These are phyloP conservation scores for Oeneis ivallda DNA, from an alignment of 2,888 invertebrate genomes.

Conservation along the genomic window DNA sequence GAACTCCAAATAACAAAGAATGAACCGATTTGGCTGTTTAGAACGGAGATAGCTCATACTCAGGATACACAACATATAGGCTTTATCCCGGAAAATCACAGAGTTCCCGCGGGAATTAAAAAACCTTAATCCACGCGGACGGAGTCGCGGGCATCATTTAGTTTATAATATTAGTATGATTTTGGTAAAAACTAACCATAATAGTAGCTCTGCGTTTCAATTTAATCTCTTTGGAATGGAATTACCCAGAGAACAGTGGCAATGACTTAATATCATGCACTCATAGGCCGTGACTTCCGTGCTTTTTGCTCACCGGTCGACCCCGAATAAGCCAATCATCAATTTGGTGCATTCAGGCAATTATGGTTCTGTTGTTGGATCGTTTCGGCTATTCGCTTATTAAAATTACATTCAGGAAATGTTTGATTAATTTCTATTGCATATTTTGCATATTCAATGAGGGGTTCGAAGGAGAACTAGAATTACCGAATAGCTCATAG, in stretches of 20 bases:
- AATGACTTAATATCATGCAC: conserved; percentile 36
- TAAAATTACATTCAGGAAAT: neutral
- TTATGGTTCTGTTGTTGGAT: conserved; percentile 9
- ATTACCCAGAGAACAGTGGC: conserved; percentile 31
- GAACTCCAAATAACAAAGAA: too few species aligned
- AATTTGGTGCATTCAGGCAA: conserved; percentile 38
- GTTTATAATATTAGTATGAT: too few species aligned
- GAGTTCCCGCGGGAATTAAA: too few species aligned
- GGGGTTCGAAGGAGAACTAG: neutral
- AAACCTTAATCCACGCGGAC: too few species aligned
- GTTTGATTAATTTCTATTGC: neutral
- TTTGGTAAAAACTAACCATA: too few species aligned
- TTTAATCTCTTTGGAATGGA: conserved; percentile 7
- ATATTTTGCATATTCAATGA: neutral
- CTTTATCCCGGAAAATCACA: too few species aligned
- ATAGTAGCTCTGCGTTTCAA: neutral
- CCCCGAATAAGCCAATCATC: conserved; percentile 43
- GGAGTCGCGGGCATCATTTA: too few species aligned
- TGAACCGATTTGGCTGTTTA: neutral
- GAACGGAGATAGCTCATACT: too few species aligned
- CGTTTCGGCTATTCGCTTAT: neutral
- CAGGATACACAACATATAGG: too few species aligned
- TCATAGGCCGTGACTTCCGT: conserved; percentile 54
- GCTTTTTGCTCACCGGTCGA: conserved; percentile 47
- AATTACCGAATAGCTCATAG: too few species aligned